These are phyloP conservation scores for Xenotilapia leptura DNA, from an alignment of 2,113 vertebrate species.

Conservation along the genomic window DNA sequence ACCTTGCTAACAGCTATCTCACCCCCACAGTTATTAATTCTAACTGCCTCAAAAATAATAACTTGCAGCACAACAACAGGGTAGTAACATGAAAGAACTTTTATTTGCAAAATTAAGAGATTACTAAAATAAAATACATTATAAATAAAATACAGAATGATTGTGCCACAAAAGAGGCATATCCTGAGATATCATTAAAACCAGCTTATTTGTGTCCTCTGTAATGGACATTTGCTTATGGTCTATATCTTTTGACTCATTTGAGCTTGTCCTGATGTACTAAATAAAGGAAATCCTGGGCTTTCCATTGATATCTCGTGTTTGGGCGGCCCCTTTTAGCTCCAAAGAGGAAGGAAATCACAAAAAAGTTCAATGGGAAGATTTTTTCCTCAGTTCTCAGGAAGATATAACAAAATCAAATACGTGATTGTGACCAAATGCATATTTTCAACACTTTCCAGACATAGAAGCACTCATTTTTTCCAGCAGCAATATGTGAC, in stretches of 20 bases:
- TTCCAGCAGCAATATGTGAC: not conserved
- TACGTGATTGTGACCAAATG: not conserved
- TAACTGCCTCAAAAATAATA: not conserved
- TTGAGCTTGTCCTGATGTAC: not conserved
- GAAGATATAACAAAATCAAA: not conserved
- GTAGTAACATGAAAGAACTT: not conserved
- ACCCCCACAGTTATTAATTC: fast-evolving
- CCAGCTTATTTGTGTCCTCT: not conserved
- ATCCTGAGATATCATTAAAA: not conserved
- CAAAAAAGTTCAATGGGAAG: not conserved
- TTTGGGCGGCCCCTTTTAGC: not conserved
- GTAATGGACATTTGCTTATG: not conserved
- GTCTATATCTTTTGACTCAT: not conserved
- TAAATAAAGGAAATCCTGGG: not conserved
- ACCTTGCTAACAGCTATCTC: not conserved
- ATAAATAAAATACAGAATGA: not conserved
- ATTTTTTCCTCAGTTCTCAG: not conserved
- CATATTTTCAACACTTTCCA: not conserved
- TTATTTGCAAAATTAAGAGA: not conserved
- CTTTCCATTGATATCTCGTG: not conserved
- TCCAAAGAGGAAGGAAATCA: not conserved
- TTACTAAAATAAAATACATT: not conserved
- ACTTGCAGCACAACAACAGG: not conserved
- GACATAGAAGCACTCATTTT: not conserved
- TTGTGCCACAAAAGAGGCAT: not conserved